Base-by-base conservation (phyloP, 2,113 vertebrate genomes). In the Ictalurus punctatus region DNA sequence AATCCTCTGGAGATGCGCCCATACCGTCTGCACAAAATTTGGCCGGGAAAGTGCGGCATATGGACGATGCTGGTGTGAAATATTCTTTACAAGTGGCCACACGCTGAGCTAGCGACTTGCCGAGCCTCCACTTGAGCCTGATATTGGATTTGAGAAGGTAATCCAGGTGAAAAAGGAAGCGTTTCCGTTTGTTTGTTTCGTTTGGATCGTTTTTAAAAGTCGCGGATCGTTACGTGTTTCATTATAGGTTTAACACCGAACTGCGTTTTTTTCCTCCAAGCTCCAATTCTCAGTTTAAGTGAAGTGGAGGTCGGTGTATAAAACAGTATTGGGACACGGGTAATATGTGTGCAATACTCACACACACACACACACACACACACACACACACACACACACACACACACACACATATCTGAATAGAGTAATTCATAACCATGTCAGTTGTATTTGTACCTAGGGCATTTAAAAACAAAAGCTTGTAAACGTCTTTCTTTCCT, bases 71-170 rank as follows among this genome's bases (percentile, higher is more conserved):
- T 83, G 5, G 81, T 25, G 30, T 83, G 81, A 40, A 83, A 83
- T 83, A 83, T 83, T 83, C 81, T 82, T 82, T 82, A 83, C 54
- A 61, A 34, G n/a, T 37, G 30, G 30, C 56, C 19, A 6, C 56
- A 40, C 40, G 56, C 30, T 61, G 56, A 25, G 13, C 25, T 61
- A 61, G 56, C 2, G 21, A 83, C 54, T 61, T 61, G 56, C 81
- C 21, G 12, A 83, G 58, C 19, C 30, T 37, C 4, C 17, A 37
- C 56, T 61, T 16, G 54, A 37, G 80, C 23, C 80, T 1, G 17
- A 56, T 9, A 0, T 34, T 21, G 56, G n/a, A 58, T 59, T 37
- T 23, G 19, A 40, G 56, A 83, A 59, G 19, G 3, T 30, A 61
- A 13, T 30, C 8, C 54, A 40, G 54, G 56, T 83, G 30, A 83